phyloP scores from a whole-genome alignment of 2,113 vertebrate species.

The Pandion haliaetus region DNA sequence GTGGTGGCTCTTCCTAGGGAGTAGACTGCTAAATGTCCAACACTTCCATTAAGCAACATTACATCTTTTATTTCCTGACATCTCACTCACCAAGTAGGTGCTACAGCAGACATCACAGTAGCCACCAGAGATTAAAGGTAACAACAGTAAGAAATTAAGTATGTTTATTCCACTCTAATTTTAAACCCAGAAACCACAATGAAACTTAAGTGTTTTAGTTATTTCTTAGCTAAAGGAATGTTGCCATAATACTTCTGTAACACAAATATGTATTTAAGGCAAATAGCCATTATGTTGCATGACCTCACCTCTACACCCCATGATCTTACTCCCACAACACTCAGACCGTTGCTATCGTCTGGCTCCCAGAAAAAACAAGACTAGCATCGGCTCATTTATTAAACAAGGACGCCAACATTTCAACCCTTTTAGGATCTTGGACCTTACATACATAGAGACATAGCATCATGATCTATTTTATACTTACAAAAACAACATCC shows the following conservation, averaged over 20 bases:
- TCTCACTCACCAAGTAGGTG: background rate
- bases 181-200: background rate
- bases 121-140: background rate
- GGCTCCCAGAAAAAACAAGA: background rate
- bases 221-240: background rate
- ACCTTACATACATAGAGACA: background rate
- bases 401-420: background rate
- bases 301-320: background rate
- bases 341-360: background rate
- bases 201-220: background rate
- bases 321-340: background rate
- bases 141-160: background rate
- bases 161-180: background rate
- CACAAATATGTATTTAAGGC: background rate
- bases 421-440: background rate
- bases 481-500: background rate
- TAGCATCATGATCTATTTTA: slow-evolving; percentile 43
- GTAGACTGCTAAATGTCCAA: accelerated
- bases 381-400: background rate
- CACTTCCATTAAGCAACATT: background rate
- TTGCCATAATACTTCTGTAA: background rate
- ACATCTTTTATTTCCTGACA: background rate
- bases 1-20: background rate
- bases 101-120: background rate
- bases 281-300: background rate